Conservation (phyloP, 2,888 invertebrate genomes). For the Torymus tubicola region DNA sequence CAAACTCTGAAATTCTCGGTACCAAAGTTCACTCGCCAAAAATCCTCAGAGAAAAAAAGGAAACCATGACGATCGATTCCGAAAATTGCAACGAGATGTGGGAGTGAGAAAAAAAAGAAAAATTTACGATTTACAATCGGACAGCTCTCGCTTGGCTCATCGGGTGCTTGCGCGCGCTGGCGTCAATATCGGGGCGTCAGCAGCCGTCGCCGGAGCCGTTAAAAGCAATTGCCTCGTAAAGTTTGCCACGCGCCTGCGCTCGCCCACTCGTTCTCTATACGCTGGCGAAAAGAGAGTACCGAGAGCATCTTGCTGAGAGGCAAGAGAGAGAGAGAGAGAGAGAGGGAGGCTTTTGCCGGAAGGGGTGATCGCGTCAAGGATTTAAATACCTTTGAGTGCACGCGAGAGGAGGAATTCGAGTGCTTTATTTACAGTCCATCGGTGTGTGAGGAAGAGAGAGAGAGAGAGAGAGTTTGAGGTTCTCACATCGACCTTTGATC, state of each 20-base stretch:
- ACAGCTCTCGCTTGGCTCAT: conserved; percentile 1
- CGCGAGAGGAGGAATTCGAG: conserved; percentile 25
- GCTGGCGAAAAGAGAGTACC: conserved; percentile 19
- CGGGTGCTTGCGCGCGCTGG: not conserved
- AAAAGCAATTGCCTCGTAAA: conserved; percentile 46
- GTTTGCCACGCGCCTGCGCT: not conserved
- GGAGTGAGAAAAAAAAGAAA: not conserved
- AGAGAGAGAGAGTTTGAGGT: not conserved
- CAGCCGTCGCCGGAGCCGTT: conserved; percentile 7
- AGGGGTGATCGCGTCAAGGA: conserved; percentile 31
- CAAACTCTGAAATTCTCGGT: too few species aligned
- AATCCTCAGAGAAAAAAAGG: too few species aligned
- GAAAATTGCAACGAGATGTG: not conserved
- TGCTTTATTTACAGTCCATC: conserved; percentile 49
- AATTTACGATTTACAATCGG: conserved; percentile 15
- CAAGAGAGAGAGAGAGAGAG: not conserved
- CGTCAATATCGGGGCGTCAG: conserved; percentile 17
- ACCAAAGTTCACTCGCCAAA: not conserved
- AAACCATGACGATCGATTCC: too few species aligned
- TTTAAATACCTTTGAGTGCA: conserved; percentile 42
- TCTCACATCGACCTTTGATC: conserved; percentile 41
- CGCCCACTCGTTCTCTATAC: not conserved
- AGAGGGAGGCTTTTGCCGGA: not conserved
- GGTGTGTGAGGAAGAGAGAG: not conserved
- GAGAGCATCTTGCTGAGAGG: not conserved